Evolutionary conservation across 2,888 invertebrate species (phyloP).

Genomic region (Aproaerema taeniolella): DNA sequence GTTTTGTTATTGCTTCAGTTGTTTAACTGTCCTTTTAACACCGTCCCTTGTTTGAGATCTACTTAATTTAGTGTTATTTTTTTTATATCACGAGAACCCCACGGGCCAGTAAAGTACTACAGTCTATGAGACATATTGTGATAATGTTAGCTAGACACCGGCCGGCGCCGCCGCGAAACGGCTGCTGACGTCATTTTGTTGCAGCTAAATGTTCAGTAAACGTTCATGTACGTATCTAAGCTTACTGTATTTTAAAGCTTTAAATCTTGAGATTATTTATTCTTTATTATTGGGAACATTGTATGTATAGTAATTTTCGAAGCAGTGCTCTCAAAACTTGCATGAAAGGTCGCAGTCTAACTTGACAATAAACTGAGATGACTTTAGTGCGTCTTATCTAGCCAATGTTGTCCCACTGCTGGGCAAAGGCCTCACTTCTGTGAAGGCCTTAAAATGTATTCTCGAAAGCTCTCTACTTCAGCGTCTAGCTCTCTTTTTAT

Average conservation of each 20-base stretch:
- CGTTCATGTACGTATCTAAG: constrained; percentile 36
- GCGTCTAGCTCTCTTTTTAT: constrained; percentile 48
- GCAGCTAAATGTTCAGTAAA: constrained; percentile 35
- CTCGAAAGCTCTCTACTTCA: constrained; percentile 56
- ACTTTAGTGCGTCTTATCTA: no score
- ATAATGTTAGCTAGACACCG: constrained; percentile 60
- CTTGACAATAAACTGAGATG: constrained; percentile 56
- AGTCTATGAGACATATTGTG: constrained; percentile 75
- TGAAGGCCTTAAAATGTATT: constrained; percentile 33
- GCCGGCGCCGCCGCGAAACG: constrained; percentile 26
- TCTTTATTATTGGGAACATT: constrained; percentile 50
- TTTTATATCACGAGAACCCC: constrained; percentile 58
- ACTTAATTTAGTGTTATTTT: constrained; percentile 73
- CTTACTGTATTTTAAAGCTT: constrained; percentile 66
- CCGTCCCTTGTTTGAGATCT: constrained; percentile 71
- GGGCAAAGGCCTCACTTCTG: no score
- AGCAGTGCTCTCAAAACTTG: no score
- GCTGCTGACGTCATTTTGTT: constrained; percentile 36
- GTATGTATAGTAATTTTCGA: constrained; percentile 29
- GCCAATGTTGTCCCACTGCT: no score
- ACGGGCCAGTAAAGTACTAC: constrained; percentile 68
- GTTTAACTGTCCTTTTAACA: constrained; percentile 41
- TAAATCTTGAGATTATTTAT: constrained; percentile 75
- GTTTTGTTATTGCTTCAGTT: constrained; percentile 56
- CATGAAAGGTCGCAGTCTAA: constrained; percentile 41